Conservation (phyloP, 2,888 invertebrate species). For the Conomelus anceps region DNA sequence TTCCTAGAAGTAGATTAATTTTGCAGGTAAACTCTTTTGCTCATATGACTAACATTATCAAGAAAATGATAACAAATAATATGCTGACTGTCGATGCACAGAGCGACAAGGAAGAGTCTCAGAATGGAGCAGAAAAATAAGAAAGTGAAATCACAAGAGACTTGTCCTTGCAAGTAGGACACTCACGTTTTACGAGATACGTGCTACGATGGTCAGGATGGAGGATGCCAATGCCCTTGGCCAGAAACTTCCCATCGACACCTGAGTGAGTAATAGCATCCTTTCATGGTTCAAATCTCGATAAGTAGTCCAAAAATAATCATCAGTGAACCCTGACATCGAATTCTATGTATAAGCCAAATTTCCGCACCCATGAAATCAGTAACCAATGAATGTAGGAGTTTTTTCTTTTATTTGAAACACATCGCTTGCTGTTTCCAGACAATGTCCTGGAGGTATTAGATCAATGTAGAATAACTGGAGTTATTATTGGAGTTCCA, state of each 20-base stretch:
- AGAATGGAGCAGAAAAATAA: not conserved
- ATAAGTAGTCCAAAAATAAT: not conserved
- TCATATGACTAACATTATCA: too few relatives aligned
- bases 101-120: not conserved
- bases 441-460: too few relatives aligned
- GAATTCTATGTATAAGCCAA: not conserved
- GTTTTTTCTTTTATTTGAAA: not conserved
- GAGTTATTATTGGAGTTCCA: too few relatives aligned
- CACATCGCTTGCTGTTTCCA: not conserved
- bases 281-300: not conserved
- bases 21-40: too few relatives aligned
- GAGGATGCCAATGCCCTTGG: not conserved
- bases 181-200: not conserved
- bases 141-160: not conserved
- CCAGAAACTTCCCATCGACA: not conserved
- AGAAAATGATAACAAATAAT: not conserved
- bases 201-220: not conserved
- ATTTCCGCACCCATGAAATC: not conserved
- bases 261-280: not conserved
- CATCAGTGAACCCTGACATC: not conserved
- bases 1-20: too few relatives aligned
- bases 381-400: not conserved
- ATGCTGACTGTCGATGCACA: not conserved
- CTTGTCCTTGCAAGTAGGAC: not conserved
- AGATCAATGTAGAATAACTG: too few relatives aligned